Percentiles rank a stretch among this genome's conserved stretches.
phyloP scores from a whole-genome alignment of 2,888 invertebrate genomes.

The Latheticus oryzae region DNA sequence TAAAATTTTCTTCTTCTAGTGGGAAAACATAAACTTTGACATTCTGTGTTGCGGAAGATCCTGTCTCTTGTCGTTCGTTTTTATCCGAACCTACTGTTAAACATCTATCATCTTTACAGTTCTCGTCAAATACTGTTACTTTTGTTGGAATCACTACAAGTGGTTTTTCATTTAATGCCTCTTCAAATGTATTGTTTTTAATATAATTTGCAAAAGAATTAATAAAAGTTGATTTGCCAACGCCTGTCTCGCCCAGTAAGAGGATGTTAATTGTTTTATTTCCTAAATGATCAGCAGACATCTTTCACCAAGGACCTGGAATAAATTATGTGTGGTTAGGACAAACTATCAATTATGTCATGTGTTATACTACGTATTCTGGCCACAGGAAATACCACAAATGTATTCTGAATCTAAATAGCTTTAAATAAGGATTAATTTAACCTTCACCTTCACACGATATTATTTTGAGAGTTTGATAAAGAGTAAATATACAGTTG shows the following conservation, averaged over 20 bases:
- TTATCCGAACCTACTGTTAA: background rate
- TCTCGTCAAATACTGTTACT: background rate
- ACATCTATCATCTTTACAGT: background rate
- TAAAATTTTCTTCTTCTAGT: constrained; percentile 43
- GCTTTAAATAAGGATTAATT: too few species aligned
- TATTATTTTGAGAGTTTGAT: too few species aligned
- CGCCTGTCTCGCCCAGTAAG: background rate
- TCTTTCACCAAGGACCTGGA: too few species aligned
- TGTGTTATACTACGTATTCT: too few species aligned
- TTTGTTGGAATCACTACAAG: background rate
- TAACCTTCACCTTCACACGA: too few species aligned
- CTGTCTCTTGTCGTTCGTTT: constrained; percentile 23
- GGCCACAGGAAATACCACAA: too few species aligned
- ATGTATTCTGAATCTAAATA: too few species aligned
- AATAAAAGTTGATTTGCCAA: constrained; percentile 2
- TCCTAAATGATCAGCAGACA: too few species aligned
- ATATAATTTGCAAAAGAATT: background rate
- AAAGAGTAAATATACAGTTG: too few species aligned
- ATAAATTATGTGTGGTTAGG: too few species aligned
- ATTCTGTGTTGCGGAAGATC: constrained; percentile 48
- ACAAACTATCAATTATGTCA: too few species aligned
- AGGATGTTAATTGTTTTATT: too few species aligned
- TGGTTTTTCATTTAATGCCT: background rate
- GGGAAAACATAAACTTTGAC: constrained; percentile 51
- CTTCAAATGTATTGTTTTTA: background rate